phyloP scores from a whole-genome alignment of 1,140 invertebrate species.

The Hermetia illucens region DNA sequence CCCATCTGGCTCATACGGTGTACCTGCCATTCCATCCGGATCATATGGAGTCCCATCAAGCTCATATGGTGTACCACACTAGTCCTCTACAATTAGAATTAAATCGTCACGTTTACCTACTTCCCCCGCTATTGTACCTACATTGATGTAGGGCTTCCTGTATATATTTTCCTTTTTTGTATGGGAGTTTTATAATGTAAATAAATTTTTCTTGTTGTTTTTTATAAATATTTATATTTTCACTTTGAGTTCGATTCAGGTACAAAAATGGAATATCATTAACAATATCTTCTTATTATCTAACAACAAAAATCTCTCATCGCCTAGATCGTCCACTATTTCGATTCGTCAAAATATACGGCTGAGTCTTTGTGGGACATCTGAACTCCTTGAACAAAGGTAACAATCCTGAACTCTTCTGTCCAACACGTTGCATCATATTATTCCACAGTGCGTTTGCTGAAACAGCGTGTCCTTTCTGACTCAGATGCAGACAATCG shows the following conservation, averaged over 20 bases:
- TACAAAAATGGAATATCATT: not conserved
- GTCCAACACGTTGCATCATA: slow-evolving; percentile 31
- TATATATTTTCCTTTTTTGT: no score
- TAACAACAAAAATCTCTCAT: slow-evolving; percentile 1
- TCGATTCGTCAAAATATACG: slow-evolving; percentile 12
- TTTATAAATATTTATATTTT: no score
- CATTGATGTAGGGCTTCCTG: no score
- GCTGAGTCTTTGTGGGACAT: slow-evolving; percentile 10
- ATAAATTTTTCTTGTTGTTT: no score
- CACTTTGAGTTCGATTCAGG: not conserved
- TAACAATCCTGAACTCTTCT: slow-evolving; percentile 10
- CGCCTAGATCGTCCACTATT: no score
- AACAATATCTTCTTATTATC: not conserved
- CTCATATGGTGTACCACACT: slow-evolving; percentile 41
- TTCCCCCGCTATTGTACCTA: no score
- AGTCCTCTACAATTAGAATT: not conserved
- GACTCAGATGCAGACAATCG: slow-evolving; percentile 54
- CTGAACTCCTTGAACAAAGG: slow-evolving; percentile 9
- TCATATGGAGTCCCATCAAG: slow-evolving; percentile 31
- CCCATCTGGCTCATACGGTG: not conserved
- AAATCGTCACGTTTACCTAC: not conserved
- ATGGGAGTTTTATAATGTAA: no score
- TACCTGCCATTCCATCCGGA: not conserved
- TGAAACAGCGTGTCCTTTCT: slow-evolving; percentile 39
- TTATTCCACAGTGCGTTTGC: slow-evolving; percentile 40